These are phyloP conservation scores for Leptothorax acervorum DNA, from an alignment of 2,888 invertebrate genomes.

Conservation along the genomic window DNA sequence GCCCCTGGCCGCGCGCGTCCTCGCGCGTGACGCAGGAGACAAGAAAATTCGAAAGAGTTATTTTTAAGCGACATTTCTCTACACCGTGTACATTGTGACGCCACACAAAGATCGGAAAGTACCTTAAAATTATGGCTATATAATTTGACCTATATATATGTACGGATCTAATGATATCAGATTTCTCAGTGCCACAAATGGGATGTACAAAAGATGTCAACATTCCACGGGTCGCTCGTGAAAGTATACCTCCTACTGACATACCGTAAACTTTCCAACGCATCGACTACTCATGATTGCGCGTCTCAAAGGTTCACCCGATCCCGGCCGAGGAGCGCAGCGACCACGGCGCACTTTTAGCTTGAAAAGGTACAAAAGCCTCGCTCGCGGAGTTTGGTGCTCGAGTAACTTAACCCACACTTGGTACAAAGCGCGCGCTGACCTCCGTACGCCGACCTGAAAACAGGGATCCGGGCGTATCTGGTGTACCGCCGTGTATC, in stretches of 20 bases:
- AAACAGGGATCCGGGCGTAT: conserved; percentile 67
- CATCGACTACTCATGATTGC: conserved; percentile 46
- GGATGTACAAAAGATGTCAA: conserved; percentile 16
- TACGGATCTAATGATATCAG: conserved; percentile 14
- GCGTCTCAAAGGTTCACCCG: conserved; percentile 61
- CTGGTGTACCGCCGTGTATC: conserved; percentile 71
- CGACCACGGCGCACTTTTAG: conserved; percentile 67
- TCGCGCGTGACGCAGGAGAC: conserved; percentile 46
- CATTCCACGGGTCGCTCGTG: conserved; percentile 29
- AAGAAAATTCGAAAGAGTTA: conserved; percentile 51
- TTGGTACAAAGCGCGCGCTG: conserved; percentile 73
- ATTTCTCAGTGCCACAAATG: conserved; percentile 15
- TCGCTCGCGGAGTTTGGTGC: conserved; percentile 67
- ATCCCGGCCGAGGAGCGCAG: conserved; percentile 49
- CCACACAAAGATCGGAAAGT: conserved; percentile 9
- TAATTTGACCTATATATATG: not conserved
- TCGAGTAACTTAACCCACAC: conserved; percentile 78
- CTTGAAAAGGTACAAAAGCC: conserved; percentile 74
- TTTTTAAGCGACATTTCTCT: conserved; percentile 15
- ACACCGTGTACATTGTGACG: not conserved
- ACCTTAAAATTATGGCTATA: conserved; percentile 7
- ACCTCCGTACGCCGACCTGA: conserved; percentile 72
- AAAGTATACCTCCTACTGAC: conserved; percentile 18
- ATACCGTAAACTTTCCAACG: conserved; percentile 19
- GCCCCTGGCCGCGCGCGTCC: conserved; percentile 44